phyloP scores from a whole-genome alignment of 1,140 invertebrate genomes.

The Euura lappo region DNA sequence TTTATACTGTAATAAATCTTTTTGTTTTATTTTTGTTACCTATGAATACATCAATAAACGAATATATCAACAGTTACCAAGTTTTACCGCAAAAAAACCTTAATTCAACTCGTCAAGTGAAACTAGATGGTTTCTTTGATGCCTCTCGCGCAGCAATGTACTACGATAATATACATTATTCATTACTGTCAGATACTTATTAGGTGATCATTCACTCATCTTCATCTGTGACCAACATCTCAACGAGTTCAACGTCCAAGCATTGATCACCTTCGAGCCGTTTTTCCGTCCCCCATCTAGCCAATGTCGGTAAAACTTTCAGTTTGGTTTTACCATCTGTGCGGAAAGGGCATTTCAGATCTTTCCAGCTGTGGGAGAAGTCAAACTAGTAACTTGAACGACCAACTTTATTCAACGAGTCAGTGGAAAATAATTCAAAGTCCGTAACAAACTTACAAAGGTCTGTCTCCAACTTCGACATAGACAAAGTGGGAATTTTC shows the following conservation, averaged over 20 bases:
- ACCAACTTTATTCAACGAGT: too few relatives aligned
- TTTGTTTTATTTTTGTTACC: not conserved
- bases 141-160: too few relatives aligned
- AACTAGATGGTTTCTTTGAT: too few relatives aligned
- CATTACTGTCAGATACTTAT: slow-evolving; percentile 10
- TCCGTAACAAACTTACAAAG: slow-evolving; percentile 61
- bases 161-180: too few relatives aligned
- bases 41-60: not conserved
- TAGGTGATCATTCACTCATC: slow-evolving; percentile 43
- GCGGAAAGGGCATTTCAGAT: slow-evolving; percentile 74
- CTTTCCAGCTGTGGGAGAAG: slow-evolving; percentile 72
- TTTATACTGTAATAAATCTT: not conserved
- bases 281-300: slow-evolving; percentile 75
- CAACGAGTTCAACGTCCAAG: slow-evolving; percentile 69
- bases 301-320: slow-evolving; percentile 75
- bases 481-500: slow-evolving; percentile 67
- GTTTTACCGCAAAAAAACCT: too few relatives aligned
- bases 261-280: slow-evolving; percentile 75
- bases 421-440: not conserved
- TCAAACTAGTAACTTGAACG: slow-evolving; percentile 19
- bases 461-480: slow-evolving; percentile 74
- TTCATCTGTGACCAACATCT: slow-evolving; percentile 69
- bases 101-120: too few relatives aligned
- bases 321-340: slow-evolving; percentile 70
- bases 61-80: not conserved